Evolutionary conservation across 2,888 invertebrate species (phyloP).

Genomic region (Diloba caeruleocephala): DNA sequence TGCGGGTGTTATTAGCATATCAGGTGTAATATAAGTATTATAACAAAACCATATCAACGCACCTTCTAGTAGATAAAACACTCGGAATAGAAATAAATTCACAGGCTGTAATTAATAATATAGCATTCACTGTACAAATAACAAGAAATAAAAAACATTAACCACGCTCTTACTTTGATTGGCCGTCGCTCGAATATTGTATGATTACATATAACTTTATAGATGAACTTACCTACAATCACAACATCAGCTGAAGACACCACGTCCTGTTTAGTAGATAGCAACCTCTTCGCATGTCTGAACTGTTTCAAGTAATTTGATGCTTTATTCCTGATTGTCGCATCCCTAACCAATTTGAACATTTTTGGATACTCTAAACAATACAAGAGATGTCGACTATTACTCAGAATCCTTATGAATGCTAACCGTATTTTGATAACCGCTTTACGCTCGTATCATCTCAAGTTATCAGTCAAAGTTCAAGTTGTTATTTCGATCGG

Average conservation of each 20-base stretch:
- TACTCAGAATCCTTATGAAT: constrained; percentile 33
- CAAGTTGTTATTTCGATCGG: constrained; percentile 54
- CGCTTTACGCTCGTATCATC: constrained; percentile 27
- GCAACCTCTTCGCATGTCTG: constrained; percentile 59
- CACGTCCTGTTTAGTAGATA: constrained; percentile 69
- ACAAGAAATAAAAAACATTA: no score
- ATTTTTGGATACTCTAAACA: constrained; percentile 55
- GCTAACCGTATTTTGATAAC: constrained; percentile 24
- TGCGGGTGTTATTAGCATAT: no score
- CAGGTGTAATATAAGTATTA: no score
- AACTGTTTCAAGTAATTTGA: constrained; percentile 67
- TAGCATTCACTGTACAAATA: no score
- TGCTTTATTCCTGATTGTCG: constrained; percentile 63
- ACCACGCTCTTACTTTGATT: no score
- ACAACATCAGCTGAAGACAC: constrained; percentile 92
- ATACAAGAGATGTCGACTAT: constrained; percentile 25
- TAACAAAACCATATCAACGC: no score
- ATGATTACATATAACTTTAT: no score
- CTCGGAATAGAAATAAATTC: no score
- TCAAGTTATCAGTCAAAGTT: constrained; percentile 57
- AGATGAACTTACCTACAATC: constrained; percentile 90
- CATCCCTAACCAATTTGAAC: constrained; percentile 77
- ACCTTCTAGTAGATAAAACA: no score
- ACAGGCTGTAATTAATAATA: no score
- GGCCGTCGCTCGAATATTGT: no score